Evolutionary conservation across 2,888 invertebrate genomes (phyloP).

Genomic region (Eulithis prunata): DNA sequence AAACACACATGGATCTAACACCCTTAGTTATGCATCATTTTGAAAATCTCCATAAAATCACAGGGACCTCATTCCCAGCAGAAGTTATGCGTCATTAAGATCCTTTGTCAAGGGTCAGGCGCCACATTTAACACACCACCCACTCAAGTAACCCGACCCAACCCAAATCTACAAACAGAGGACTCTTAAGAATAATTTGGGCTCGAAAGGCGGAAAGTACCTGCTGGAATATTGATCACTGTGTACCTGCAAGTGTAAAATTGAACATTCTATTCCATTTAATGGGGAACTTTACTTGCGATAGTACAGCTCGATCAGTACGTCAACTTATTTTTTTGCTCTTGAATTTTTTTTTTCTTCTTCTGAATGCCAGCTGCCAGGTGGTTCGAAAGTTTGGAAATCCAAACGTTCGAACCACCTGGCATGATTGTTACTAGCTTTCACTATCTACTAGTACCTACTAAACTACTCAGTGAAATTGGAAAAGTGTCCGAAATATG

Average conservation of each 20-base stretch:
- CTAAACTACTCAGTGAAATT: too few relatives aligned
- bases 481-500: too few relatives aligned
- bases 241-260: slow-evolving; percentile 53
- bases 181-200: slow-evolving; percentile 41
- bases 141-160: slow-evolving; percentile 8
- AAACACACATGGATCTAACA: too few relatives aligned
- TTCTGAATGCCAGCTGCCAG: too few relatives aligned
- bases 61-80: not conserved
- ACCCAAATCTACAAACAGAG: slow-evolving; percentile 31
- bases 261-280: slow-evolving; percentile 52
- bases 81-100: slow-evolving; percentile 8
- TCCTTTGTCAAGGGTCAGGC: slow-evolving; percentile 16
- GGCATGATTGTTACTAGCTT: too few relatives aligned
- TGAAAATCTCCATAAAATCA: slow-evolving; percentile 1
- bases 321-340: slow-evolving; percentile 4
- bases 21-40: not conserved
- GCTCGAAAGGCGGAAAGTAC: slow-evolving; percentile 44
- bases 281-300: slow-evolving; percentile 44
- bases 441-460: too few relatives aligned
- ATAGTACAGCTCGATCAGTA: slow-evolving; percentile 13
- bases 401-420: too few relatives aligned
- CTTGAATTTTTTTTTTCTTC: too few relatives aligned
- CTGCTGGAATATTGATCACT: slow-evolving; percentile 52
- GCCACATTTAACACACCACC: slow-evolving; percentile 19
- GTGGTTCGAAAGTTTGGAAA: too few relatives aligned